These are phyloP conservation scores for Crematogaster levior DNA, from an alignment of 2,888 invertebrate species.

Conservation along the genomic window DNA sequence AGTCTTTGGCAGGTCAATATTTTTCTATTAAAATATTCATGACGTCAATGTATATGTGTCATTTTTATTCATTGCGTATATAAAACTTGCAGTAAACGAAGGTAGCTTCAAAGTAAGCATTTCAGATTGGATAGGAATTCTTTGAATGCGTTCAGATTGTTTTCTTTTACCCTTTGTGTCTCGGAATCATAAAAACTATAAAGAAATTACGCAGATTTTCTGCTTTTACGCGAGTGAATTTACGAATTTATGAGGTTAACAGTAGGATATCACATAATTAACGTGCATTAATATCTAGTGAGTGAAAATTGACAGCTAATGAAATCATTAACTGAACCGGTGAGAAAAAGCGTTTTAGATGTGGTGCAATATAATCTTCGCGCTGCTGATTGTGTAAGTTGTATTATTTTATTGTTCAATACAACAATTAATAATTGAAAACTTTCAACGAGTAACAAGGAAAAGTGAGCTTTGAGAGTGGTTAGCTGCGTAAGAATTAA, in stretches of 20 bases:
- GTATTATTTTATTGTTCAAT: background rate
- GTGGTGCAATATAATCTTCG: slow-evolving; percentile 72
- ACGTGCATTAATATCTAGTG: background rate
- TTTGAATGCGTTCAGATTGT: slow-evolving; percentile 23
- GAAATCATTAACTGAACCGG: slow-evolving; percentile 63
- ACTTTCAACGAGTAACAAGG: no score
- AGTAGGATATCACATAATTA: background rate
- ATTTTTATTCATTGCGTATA: background rate
- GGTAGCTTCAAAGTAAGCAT: slow-evolving; percentile 2
- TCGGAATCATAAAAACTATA: background rate
- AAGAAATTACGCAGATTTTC: background rate
- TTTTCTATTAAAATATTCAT: background rate
- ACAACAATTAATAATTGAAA: background rate
- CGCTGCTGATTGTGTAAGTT: slow-evolving; percentile 70
- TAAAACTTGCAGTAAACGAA: background rate
- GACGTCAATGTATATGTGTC: background rate
- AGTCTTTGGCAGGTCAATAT: background rate
- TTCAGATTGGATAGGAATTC: background rate
- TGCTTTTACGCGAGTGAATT: background rate
- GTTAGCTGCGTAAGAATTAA: no score
- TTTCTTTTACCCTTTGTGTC: background rate
- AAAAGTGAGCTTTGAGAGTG: no score
- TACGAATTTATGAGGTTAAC: background rate
- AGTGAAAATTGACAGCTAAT: slow-evolving; percentile 30
- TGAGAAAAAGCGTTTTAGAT: slow-evolving; percentile 73